Evolutionary conservation across 2,113 vertebrate species (phyloP).

Genomic region (Cyprinus carpio): DNA sequence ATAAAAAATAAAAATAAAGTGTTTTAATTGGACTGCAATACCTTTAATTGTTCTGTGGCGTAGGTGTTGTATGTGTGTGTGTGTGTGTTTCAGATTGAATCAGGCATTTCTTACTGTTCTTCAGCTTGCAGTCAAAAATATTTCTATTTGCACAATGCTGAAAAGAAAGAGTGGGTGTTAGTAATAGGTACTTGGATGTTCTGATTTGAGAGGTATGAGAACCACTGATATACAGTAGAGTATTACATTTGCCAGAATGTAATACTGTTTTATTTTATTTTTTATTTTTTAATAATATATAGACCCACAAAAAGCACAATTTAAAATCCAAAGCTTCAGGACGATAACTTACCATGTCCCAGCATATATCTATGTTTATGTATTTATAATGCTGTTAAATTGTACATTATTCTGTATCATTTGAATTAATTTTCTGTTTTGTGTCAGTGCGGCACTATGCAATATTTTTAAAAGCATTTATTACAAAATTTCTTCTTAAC

Average conservation of each 20-base stretch:
- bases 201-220: background rate
- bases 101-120: too few species aligned
- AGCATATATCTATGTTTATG: background rate
- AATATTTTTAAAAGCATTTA: background rate
- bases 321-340: too few species aligned
- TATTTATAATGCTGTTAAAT: background rate
- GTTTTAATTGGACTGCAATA: background rate
- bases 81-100: background rate
- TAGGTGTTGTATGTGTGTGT: background rate
- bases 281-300: too few species aligned
- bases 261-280: too few species aligned
- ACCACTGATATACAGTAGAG: background rate
- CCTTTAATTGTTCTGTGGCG: background rate
- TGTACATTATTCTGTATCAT: background rate
- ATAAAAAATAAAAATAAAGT: background rate
- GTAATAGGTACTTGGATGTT: background rate
- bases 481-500: background rate
- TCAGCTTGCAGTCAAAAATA: background rate
- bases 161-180: background rate
- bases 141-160: background rate
- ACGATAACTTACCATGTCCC: background rate
- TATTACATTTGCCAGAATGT: too few species aligned
- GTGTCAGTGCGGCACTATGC: background rate
- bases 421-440: background rate
- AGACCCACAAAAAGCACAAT: too few species aligned